These are phyloP conservation scores for Drosophila quadrilineata DNA, from an alignment of 1,140 invertebrate species.

Conservation along the genomic window DNA sequence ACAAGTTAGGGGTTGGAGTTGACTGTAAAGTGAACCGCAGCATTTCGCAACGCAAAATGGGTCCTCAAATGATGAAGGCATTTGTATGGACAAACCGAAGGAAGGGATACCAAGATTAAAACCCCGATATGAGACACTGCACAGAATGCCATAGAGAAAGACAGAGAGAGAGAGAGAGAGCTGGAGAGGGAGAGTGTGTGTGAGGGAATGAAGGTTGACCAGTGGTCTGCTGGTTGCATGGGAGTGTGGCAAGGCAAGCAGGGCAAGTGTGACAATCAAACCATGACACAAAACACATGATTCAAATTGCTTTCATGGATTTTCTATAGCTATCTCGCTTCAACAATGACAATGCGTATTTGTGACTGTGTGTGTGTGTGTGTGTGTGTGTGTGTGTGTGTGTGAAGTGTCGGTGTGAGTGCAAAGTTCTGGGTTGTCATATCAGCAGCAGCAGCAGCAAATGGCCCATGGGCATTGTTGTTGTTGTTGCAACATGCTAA, in stretches of 20 bases:
- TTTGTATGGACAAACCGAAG: no score
- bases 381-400: neutral
- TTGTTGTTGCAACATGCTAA: constrained; percentile 34
- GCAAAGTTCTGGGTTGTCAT: constrained; percentile 18
- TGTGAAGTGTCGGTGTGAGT: no score
- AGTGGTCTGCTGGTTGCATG: no score
- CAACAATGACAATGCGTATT: neutral
- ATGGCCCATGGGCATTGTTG: no score
- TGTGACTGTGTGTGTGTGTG: neutral
- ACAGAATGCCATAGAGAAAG: neutral
- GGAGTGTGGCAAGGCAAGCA: neutral
- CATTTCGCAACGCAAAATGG: constrained; percentile 2
- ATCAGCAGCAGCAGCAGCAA: constrained; percentile 2
- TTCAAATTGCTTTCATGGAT: constrained; percentile 17
- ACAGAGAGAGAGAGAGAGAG: neutral
- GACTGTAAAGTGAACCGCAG: constrained; percentile 5
- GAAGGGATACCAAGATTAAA: neutral
- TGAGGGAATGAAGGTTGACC: neutral
- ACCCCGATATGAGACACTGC: no score
- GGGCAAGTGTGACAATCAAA: constrained; percentile 14
- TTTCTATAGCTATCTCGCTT: neutral
- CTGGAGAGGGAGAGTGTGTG: neutral
- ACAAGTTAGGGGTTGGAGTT: no score
- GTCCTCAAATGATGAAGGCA: constrained; percentile 7
- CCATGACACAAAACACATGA: constrained; percentile 22